Base-by-base conservation (phyloP, 64 coral and sea anemone species). In the Anthopleura sola region DNA sequence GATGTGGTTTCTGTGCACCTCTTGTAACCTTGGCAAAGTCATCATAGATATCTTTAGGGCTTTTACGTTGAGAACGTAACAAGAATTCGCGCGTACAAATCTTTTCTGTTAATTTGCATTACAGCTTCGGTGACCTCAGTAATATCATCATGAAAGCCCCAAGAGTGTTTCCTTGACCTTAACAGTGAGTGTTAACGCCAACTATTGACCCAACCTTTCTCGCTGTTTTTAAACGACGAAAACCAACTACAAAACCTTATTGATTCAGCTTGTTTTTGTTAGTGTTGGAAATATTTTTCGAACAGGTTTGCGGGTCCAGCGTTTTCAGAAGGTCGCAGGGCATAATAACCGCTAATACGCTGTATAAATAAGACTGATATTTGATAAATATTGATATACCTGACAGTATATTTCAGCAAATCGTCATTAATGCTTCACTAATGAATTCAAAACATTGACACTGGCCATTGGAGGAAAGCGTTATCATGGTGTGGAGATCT, bases 371-470 rank as follows among this genome's bases (percentile, higher is more conserved):
- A 71, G 34, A 34, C 29, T 20, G 66, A 71, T 71, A 71, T 71
- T 71, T 32, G 26, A 31, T 71, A 71, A 71, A 71, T 71, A 71
- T 71, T 71, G 66, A 71, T 32, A 71, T 31, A 3, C 23, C 13
- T 32, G 66, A 34, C 66, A 71, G 31, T 15, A 28, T 16, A 34
- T 3, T 14, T 71, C 28, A 71, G 11, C 31, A 71, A 17, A 31
- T 71, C 29, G 66, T 71, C 66, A 71, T 32, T 32, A 32, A 71
- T 34, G 29, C 3, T 31, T 32, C 66, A 15, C 28, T 71, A 71
- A 71, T 71, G 66, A 71, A 71, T 71, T 71, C 66, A 71, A 31
- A 71, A 71, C 66, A 71, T 66, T 71, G 66, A 33, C 29, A 34
- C 28, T 71, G 28, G 31, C 66, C 66, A 71, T 34, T 71, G 10